phyloP scores from a whole-genome alignment of 2,888 invertebrate genomes.

The Rhagophthalmus giganteus region DNA sequence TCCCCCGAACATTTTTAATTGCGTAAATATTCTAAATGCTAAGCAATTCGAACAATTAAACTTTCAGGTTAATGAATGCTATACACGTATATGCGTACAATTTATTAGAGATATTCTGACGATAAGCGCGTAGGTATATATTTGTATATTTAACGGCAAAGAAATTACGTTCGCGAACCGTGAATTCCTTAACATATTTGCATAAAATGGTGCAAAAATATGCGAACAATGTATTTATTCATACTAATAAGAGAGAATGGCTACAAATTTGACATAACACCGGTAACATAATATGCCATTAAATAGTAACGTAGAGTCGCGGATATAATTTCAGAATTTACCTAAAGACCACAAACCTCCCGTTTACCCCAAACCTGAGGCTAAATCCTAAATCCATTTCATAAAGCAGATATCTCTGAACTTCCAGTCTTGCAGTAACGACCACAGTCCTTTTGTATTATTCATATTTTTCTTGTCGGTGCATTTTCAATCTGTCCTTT shows the following conservation, averaged over 20 bases:
- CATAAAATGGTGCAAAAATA: conserved; percentile 4
- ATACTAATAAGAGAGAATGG: conserved; percentile 10
- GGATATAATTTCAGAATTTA: conserved; percentile 43
- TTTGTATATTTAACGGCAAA: too few relatives aligned
- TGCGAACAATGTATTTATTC: conserved; percentile 10
- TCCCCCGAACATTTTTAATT: too few relatives aligned
- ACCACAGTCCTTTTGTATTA: neutral
- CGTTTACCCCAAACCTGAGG: conserved; percentile 29
- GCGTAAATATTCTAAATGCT: too few relatives aligned
- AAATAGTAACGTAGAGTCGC: conserved; percentile 48
- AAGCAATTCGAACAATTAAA: too few relatives aligned
- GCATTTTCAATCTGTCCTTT: neutral
- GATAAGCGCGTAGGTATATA: too few relatives aligned
- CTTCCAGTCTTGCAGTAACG: neutral
- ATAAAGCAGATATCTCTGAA: conserved; percentile 29
- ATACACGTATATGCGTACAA: too few relatives aligned
- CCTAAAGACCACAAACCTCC: conserved; percentile 43
- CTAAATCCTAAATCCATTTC: conserved; percentile 30
- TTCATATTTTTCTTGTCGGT: neutral
- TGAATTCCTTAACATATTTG: neutral
- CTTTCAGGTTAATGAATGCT: too few relatives aligned
- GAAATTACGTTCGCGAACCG: too few relatives aligned
- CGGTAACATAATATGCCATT: conserved; percentile 44
- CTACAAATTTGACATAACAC: conserved; percentile 42
- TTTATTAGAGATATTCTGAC: too few relatives aligned